Evolutionary conservation across 2,888 invertebrate genomes (phyloP), one percentile per base, ranked within the genome.

Genomic region (Cryptus armator): DNA sequence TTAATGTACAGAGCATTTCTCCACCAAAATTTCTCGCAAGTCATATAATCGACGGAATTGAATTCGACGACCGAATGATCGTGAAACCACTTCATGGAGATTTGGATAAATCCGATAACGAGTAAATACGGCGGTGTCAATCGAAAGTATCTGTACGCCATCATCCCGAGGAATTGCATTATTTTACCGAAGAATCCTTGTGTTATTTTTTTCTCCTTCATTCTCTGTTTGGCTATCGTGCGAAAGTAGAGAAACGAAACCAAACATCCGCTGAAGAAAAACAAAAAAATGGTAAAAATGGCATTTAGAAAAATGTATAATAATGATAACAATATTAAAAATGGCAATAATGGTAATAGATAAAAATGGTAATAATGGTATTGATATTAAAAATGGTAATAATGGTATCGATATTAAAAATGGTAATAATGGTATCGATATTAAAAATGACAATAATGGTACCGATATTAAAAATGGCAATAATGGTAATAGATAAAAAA

Each of bases 21-120:
- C 97, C 97, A 98, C 97, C 97, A 98, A 92, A 95, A 97, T 86
- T 95, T 95, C 74, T 96, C 96, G 91, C 97, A 97, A n/a, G 96
- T 97, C 70, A 96, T 93, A 88, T 97, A 96, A 91, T 97, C 97
- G 79, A 95, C 95, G 24, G 97, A 95, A 0, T 96, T 96, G 0
- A 97, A 96, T 86, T 97, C 96, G 90, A 97, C 97, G 2, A 97
- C 96, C 0, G 97, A 96, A 86, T 95, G 95, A 90, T 96, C 96
- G 89, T 97, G 96, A 5, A 96, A 95, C 94, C 97, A 97, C 80
- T 96, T 95, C 89, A 97, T 94, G 0, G 96, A 95, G 48, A 98
- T 94, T 91, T 97, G 97, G 87, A 96, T 96, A 66, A 97, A 93
- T 14, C 97, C 96, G 89, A 98, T 95, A 46, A 97, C 96, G 90